These are phyloP conservation scores for Mesopsocus fuscifrons DNA, from an alignment of 2,888 invertebrate genomes.

Conservation along the genomic window DNA sequence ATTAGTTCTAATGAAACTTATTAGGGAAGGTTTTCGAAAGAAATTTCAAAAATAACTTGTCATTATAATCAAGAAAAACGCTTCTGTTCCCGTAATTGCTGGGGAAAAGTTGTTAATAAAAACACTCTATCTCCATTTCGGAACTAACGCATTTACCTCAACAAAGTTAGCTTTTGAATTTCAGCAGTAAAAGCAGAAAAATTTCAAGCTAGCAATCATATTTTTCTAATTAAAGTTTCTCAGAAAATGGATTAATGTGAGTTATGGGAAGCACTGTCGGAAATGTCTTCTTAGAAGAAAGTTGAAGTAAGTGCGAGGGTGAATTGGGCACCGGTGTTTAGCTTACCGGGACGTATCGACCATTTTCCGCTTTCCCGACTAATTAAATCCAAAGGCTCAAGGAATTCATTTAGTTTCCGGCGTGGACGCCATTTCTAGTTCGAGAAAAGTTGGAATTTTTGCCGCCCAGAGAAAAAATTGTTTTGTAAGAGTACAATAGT, in stretches of 20 bases:
- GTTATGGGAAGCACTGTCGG: neutral
- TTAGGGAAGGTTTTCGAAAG: conserved; percentile 3
- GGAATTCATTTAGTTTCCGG: conserved; percentile 6
- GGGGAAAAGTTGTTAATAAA: neutral
- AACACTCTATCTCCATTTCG: neutral
- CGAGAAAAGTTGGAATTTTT: too few species aligned
- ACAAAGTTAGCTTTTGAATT: conserved; percentile 2
- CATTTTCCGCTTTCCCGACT: neutral
- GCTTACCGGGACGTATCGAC: neutral
- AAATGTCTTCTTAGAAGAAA: neutral
- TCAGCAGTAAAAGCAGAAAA: conserved; percentile 5
- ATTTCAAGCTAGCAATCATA: conserved; percentile 6
- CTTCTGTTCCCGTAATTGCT: conserved; percentile 8
- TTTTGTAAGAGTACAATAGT: too few species aligned
- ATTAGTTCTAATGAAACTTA: conserved; percentile 7
- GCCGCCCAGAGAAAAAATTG: too few species aligned
- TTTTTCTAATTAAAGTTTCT: conserved; percentile 7
- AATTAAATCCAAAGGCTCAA: conserved; percentile 8
- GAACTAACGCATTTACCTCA: too few species aligned
- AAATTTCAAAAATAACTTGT: conserved; percentile 4
- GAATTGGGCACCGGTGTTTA: neutral
- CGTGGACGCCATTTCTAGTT: conserved; percentile 3
- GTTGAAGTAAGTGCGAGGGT: neutral
- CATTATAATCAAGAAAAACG: conserved; percentile 9
- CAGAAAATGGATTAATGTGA: neutral